These are phyloP conservation scores for Sycophaga agraensis DNA, from an alignment of 1,140 invertebrate genomes.

Conservation along the genomic window DNA sequence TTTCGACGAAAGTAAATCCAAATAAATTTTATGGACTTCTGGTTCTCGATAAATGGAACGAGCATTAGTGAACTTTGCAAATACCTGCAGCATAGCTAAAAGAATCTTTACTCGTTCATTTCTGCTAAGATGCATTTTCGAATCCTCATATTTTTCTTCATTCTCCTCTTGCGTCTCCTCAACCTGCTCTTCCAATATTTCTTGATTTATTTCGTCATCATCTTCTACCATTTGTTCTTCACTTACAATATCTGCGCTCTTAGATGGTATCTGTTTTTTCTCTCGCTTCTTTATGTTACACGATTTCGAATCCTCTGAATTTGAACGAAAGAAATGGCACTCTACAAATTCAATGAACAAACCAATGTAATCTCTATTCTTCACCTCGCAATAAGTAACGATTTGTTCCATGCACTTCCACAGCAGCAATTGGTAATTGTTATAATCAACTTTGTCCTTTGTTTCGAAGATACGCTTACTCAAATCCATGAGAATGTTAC, in stretches of 20 bases:
- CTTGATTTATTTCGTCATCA: constrained; percentile 25
- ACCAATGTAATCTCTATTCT: constrained; percentile 75
- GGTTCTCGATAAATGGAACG: constrained; percentile 74
- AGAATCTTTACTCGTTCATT: constrained; percentile 66
- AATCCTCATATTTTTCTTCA: constrained; percentile 32
- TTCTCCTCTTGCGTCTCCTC: constrained; percentile 46
- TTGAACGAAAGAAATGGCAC: constrained; percentile 56
- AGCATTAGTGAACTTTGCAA: constrained; percentile 80
- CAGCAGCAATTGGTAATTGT: constrained; percentile 76
- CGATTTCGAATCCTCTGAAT: constrained; percentile 54
- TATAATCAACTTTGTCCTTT: constrained; percentile 65
- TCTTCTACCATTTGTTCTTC: not conserved
- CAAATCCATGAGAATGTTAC: constrained; percentile 39
- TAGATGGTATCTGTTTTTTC: not conserved
- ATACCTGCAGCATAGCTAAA: constrained; percentile 72
- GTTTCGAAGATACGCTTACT: constrained; percentile 39
- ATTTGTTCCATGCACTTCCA: constrained; percentile 78
- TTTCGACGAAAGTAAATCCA: constrained; percentile 77
- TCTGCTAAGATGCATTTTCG: constrained; percentile 42
- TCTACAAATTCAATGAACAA: constrained; percentile 81
- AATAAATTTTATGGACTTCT: constrained; percentile 73
- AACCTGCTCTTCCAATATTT: constrained; percentile 35
- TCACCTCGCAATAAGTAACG: constrained; percentile 72
- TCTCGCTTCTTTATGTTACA: constrained; percentile 56
- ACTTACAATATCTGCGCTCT: not conserved